A percentile compares a stretch with the other conserved stretches of the same genome.
These are phyloP conservation scores for Thalassophryne amazonica DNA, from an alignment of 2,797 vertebrate species.

Conservation along the genomic window DNA sequence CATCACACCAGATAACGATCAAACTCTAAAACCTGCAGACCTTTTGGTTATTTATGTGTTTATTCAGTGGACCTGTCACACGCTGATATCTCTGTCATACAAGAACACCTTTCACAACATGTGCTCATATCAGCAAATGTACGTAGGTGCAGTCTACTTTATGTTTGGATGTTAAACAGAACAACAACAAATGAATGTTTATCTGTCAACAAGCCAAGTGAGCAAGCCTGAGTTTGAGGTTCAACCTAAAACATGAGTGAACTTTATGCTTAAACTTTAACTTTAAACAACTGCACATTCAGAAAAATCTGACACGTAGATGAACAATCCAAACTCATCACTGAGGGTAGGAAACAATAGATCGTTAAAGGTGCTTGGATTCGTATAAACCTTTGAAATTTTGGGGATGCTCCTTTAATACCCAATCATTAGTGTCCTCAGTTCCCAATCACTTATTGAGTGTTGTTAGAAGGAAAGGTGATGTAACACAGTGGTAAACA, in stretches of 20 bases:
- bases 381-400: too few relatives aligned
- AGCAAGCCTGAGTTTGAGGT: conserved; percentile 32
- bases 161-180: conserved; percentile 70
- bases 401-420: too few relatives aligned
- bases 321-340: too few relatives aligned
- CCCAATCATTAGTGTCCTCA: too few relatives aligned
- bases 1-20: background rate
- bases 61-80: conserved; percentile 15
- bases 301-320: too few relatives aligned
- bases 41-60: background rate
- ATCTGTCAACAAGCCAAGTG: conserved; percentile 62
- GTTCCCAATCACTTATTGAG: too few relatives aligned
- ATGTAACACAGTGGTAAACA: too few relatives aligned
- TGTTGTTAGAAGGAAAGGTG: too few relatives aligned
- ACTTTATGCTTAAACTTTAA: conserved; percentile 52
- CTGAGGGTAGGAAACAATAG: too few relatives aligned
- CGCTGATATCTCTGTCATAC: too few relatives aligned
- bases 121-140: conserved; percentile 24
- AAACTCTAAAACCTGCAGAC: conserved; percentile 4
- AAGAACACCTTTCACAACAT: too few relatives aligned
- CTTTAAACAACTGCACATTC: conserved; percentile 21
- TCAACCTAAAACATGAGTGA: conserved; percentile 70
- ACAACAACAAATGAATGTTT: conserved; percentile 57
- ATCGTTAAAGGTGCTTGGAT: too few relatives aligned
- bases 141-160: conserved; percentile 12